Conservation (phyloP, 2,888 invertebrate species). For the Trissolcus brochymenae region DNA sequence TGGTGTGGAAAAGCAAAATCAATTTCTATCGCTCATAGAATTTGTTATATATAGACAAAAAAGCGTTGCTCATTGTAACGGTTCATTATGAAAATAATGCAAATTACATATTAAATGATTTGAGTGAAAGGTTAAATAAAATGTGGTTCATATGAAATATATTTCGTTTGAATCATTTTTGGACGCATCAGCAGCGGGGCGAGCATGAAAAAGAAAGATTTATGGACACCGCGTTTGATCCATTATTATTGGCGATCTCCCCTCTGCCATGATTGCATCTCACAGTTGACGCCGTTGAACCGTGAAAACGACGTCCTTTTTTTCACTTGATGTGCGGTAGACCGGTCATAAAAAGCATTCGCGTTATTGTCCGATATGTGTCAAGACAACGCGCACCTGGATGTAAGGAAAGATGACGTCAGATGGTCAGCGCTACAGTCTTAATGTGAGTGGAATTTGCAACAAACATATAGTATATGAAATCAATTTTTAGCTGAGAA, state of each 20-base stretch:
- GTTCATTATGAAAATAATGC: too few species aligned
- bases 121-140: too few species aligned
- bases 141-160: too few species aligned
- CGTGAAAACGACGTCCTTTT: constrained; percentile 27
- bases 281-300: constrained; percentile 31
- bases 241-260: constrained; percentile 36
- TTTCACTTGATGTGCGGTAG: constrained; percentile 39
- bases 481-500: too few species aligned
- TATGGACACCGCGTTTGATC: constrained; percentile 47
- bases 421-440: constrained; percentile 10
- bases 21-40: too few species aligned
- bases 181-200: constrained; percentile 1
- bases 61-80: too few species aligned
- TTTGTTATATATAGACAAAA: too few species aligned
- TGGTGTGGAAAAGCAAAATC: too few species aligned
- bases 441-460: too few species aligned
- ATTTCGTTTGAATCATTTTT: too few species aligned
- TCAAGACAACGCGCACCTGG: constrained; percentile 37
- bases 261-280: constrained; percentile 34
- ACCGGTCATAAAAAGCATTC: constrained; percentile 52
- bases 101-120: too few species aligned
- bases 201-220: constrained; percentile 23
- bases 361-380: constrained; percentile 27
- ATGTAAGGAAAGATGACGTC: constrained; percentile 44
- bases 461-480: too few species aligned